Conservation (phyloP, 2,113 vertebrate species). For the Saccopteryx bilineata region DNA sequence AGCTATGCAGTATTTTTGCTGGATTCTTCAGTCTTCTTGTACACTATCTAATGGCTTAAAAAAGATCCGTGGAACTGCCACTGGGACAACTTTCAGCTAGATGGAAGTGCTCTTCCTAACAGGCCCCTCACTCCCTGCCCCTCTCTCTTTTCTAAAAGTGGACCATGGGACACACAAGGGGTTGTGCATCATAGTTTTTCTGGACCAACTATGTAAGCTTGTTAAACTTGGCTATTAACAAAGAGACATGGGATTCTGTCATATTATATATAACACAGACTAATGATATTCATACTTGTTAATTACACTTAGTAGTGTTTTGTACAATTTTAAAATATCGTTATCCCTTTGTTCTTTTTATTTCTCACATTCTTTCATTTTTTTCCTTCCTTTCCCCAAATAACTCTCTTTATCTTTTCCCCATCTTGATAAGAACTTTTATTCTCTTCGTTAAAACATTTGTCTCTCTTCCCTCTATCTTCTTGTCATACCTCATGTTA, state of each 20-base stretch:
- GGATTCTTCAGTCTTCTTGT: neutral
- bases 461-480: neutral
- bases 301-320: neutral
- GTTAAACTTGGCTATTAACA: neutral
- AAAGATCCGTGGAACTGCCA: neutral
- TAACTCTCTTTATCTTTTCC: neutral
- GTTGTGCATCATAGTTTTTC: neutral
- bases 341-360: neutral
- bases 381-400: neutral
- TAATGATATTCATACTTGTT: neutral
- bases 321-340: constrained; percentile 6
- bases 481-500: constrained; percentile 12
- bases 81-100: neutral
- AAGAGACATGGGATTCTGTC: neutral
- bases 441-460: neutral
- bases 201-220: neutral
- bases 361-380: neutral
- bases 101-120: neutral
- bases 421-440: neutral
- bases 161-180: neutral
- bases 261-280: neutral
- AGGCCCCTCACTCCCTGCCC: neutral
- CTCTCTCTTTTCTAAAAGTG: neutral
- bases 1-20: neutral
- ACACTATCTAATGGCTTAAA: neutral